Evolutionary conservation across 1,140 invertebrate genomes (phyloP), one percentile per base, ranked within the genome.

Genomic region (Papilio polyxenes): DNA sequence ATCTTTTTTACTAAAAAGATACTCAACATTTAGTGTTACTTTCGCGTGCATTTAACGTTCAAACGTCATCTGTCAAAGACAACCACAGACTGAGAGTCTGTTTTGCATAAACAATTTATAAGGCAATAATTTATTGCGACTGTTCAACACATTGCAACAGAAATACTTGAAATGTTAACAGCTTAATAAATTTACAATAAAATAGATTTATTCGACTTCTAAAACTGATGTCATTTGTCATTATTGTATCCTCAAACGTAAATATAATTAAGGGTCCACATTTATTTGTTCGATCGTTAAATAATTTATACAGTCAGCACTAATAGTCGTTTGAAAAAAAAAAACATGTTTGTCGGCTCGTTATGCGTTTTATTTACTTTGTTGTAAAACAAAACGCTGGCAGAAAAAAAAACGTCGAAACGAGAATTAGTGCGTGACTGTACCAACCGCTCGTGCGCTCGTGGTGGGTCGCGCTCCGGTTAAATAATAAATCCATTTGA

Each of bases 401-500:
- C 9, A 51, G 75, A 31, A 72, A 72, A 69, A 69, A 72, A 77
- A 77, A 76, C 75, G 20, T 49, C 74, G 17, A 53, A 77, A 77
- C 75, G 23, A 82, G 75, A 81, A 85, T 81, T 82, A 86, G 74
- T 74, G 77, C 83, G 82, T 81, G 81, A 82, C 82, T 81, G 78
- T 74, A 81, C 69, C 69, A 74, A 17, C 11, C 65, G 65, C 65
- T 72, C 81, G 80, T 86, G 86, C 82, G 81, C 49, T 80, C 82
- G 88, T 87, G 89, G 88, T 90, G 87, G 88, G 88, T 89, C 86
- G 85, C 49, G 81, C 82, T 82, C 85, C 82, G 86, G 83, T 86
- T 87, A 87, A 82, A 88, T 90, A 90, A 90, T 87, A 91, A 90
- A 88, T 88, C 89, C 87, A 89, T 89, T 90, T 87, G 85, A 87